Base-by-base conservation (phyloP, 2,113 vertebrate species). In the Pantherophis guttatus region DNA sequence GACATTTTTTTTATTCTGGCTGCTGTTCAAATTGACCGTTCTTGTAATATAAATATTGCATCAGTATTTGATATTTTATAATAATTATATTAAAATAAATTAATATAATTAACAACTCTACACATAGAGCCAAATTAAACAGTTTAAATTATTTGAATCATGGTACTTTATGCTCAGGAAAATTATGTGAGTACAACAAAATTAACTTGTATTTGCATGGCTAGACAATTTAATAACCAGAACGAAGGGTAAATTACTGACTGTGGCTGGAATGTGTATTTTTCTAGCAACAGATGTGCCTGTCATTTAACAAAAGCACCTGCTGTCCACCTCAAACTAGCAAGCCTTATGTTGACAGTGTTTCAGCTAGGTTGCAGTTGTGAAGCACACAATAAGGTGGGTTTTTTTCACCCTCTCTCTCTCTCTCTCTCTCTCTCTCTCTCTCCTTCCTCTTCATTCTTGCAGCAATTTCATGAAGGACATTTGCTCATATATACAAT, bases 371-470 rank as follows among this genome's bases (percentile, higher is more conserved):
- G 44, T 87, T 9, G n/a, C 9, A 88, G 48, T 81, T 1, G 23
- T 93, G 50, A 93, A 52, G 91, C 94, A 50, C 10, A 88, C 91
- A 89, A 75, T 57, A 15, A 50, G 87, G n/a, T 39, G 21, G 44
- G 44, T 44, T 44, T 5, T 39, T 39, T 39, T 39, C 39, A 39
- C 39, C 39, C 39, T 39, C 39, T 55, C 33, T 44, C 26, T 86
- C 26, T 58, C 53, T 7, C 15, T 5, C 91, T 90, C 92, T 85
- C 62, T n/a, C 1, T 44, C 11, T n/a, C n/a, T n/a, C n/a, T n/a
- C n/a, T n/a, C n/a, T n/a, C n/a, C 23, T 9, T 92, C 93, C 90
- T 65, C 92, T 89, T 94, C 86, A 92, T 9, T 33, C 39, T 93
- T 70, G 90, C 55, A 91, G 57, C 0, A 91, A 88, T 93, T 65